These are phyloP conservation scores for Aphis gossypii DNA, from an alignment of 1,140 invertebrate species.

Conservation along the genomic window DNA sequence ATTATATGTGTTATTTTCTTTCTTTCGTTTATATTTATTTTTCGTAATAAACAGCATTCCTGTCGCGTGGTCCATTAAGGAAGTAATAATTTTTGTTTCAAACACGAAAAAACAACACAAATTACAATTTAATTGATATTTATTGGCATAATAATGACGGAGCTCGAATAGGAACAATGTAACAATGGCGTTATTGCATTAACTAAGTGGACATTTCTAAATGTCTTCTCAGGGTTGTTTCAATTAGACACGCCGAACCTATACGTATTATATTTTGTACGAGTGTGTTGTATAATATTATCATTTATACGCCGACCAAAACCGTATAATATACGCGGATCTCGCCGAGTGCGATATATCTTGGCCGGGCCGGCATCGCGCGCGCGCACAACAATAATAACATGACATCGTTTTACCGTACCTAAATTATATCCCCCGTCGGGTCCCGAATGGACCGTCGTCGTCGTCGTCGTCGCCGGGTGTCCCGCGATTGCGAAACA, in stretches of 20 bases:
- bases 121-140: constrained; percentile 55
- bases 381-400: not conserved
- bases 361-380: not conserved
- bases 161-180: constrained; percentile 29
- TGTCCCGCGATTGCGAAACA: not conserved
- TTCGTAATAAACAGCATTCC: constrained; percentile 2
- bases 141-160: constrained; percentile 46
- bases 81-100: constrained; percentile 50
- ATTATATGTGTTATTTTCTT: not conserved
- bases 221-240: constrained; percentile 55
- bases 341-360: not conserved
- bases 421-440: not conserved
- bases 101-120: constrained; percentile 47
- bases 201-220: constrained; percentile 53
- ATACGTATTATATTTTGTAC: not conserved
- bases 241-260: constrained; percentile 17
- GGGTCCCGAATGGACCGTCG: not conserved
- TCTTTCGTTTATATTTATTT: not conserved
- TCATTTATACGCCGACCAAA: not conserved
- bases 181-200: constrained; percentile 47
- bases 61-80: constrained; percentile 41
- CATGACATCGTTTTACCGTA: not conserved
- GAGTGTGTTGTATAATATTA: not conserved
- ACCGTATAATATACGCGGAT: not conserved
- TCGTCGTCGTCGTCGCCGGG: not conserved